A percentile compares a stretch with the other conserved stretches of the same genome.
Conservation (phyloP, 1,140 invertebrate species). For the Phocides pigmalion region DNA sequence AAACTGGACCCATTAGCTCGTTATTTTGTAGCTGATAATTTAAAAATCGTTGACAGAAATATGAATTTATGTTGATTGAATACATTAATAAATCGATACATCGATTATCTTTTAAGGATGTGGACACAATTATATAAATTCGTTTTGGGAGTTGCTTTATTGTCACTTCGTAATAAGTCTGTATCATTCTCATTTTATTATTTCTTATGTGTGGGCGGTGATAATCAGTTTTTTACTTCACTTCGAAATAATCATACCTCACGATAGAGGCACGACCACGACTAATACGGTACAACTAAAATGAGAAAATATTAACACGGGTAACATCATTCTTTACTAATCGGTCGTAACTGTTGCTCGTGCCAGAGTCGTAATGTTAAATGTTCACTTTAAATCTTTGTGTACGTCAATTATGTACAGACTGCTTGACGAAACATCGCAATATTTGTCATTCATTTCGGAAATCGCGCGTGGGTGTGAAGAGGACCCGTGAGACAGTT, state of each 20-base stretch:
- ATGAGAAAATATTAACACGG: too few relatives aligned
- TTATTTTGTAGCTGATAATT: too few relatives aligned
- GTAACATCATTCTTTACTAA: too few relatives aligned
- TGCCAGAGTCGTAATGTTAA: not conserved
- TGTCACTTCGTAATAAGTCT: conserved; percentile 11
- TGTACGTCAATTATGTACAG: conserved; percentile 21
- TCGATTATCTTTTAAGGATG: conserved; percentile 9
- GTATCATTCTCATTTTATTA: conserved; percentile 1
- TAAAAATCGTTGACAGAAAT: too few relatives aligned
- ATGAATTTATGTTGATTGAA: too few relatives aligned
- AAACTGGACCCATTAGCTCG: too few relatives aligned
- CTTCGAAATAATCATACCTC: not conserved
- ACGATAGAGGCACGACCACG: not conserved
- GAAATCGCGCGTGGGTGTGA: conserved; percentile 43
- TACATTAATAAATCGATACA: conserved; percentile 16
- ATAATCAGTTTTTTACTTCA: conserved; percentile 11
- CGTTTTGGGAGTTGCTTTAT: conserved; percentile 8
- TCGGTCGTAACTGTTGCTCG: not conserved
- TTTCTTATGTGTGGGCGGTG: conserved; percentile 8
- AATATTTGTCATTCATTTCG: conserved; percentile 48
- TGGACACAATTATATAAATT: conserved; percentile 15
- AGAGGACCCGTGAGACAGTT: conserved; percentile 42
- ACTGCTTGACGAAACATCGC: conserved; percentile 44
- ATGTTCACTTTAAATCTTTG: not conserved
- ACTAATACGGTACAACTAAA: not conserved